A percentile compares a stretch with the other conserved stretches of the same genome.
Evolutionary conservation across 2,113 vertebrate genomes (phyloP).

Genomic region (Lampris megalopsis): DNA sequence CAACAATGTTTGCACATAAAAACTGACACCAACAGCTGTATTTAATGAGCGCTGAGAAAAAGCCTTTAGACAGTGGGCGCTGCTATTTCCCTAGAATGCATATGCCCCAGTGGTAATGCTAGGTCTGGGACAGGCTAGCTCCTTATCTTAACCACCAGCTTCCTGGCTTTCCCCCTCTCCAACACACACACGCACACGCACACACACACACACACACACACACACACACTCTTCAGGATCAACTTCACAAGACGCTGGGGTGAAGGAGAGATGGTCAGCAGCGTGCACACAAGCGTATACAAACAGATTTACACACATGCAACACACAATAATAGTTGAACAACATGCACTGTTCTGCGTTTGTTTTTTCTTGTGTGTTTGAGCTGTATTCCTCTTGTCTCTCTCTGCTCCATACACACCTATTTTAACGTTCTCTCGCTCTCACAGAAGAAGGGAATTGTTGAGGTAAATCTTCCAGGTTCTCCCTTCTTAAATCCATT

Average conservation of each 20-base stretch:
- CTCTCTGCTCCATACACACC: neutral
- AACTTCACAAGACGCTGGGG: conserved; percentile 17
- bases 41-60: conserved; percentile 22
- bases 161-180: conserved; percentile 34
- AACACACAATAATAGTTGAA: conserved; percentile 28
- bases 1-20: conserved; percentile 20
- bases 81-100: conserved; percentile 41
- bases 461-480: conserved; percentile 58
- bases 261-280: neutral
- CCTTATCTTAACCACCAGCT: conserved; percentile 66
- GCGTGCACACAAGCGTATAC: neutral
- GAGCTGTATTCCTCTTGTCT: neutral
- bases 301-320: neutral
- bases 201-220: neutral
- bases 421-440: neutral
- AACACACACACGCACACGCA: neutral
- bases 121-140: conserved; percentile 37
- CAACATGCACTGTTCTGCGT: conserved; percentile 20
- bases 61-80: conserved; percentile 36
- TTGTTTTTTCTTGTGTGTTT: conserved; percentile 24
- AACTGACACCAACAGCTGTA: conserved; percentile 27
- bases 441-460: conserved; percentile 45
- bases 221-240: neutral
- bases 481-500: conserved; percentile 35
- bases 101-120: conserved; percentile 18